These are phyloP conservation scores for Aurelia coerulea DNA, from an alignment of 30 jellyfish, hydroid and myxozoan species.

Conservation along the genomic window DNA sequence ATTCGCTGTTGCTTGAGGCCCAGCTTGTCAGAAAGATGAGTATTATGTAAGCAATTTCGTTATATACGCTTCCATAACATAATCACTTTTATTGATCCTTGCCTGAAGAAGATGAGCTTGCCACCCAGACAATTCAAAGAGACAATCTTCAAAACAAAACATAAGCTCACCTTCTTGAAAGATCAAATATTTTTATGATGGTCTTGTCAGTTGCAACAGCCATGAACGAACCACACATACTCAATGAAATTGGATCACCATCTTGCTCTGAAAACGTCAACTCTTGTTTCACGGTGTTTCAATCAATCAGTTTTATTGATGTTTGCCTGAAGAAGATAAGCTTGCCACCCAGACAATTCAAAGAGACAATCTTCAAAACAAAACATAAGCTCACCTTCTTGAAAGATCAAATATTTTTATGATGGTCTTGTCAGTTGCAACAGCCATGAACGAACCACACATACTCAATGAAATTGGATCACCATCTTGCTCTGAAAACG, in stretches of 20 bases:
- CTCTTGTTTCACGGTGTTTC: constrained; percentile 94
- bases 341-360: no score
- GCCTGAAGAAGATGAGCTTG: no score
- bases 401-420: constrained; percentile 91
- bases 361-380: no score
- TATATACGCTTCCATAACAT: no score
- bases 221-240: constrained; percentile 71
- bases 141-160: no score
- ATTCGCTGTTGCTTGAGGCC: no score
- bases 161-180: constrained; percentile 88
- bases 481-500: constrained; percentile 92
- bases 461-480: constrained; percentile 77
- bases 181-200: constrained; percentile 81
- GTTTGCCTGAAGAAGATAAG: no score
- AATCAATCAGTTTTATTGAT: no score
- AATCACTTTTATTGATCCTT: no score
- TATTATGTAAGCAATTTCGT: no score
- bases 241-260: constrained; percentile 87
- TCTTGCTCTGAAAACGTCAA: constrained; percentile 86
- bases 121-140: no score
- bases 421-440: constrained; percentile 76
- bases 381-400: constrained; percentile 74
- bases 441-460: constrained; percentile 80
- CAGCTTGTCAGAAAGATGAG: no score
- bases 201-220: constrained; percentile 85